Conservation (phyloP, 2,797 vertebrate genomes). For the Pantherophis vulpinus region DNA sequence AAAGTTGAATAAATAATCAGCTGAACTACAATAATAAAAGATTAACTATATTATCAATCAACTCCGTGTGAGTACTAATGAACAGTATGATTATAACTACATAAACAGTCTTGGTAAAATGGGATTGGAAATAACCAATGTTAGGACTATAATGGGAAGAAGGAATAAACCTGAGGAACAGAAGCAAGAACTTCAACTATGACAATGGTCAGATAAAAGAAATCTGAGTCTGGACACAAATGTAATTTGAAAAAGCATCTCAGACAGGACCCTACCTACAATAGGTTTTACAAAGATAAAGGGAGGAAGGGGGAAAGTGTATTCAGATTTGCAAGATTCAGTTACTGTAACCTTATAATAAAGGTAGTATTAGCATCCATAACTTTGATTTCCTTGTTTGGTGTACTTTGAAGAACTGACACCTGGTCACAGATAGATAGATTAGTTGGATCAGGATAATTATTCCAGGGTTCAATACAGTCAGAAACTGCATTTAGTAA, state of each 20-base stretch:
- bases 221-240: background rate
- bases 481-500: background rate
- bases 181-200: background rate
- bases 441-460: too few relatives aligned
- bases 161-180: background rate
- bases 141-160: background rate
- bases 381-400: background rate
- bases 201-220: background rate
- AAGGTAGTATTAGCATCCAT: background rate
- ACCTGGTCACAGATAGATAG: background rate
- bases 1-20: background rate
- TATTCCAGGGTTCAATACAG: background rate
- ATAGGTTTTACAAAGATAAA: background rate
- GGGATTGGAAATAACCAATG: background rate
- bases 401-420: background rate
- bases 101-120: background rate
- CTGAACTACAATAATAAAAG: background rate
- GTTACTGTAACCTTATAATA: background rate
- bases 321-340: background rate
- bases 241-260: background rate
- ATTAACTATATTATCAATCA: background rate
- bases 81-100: background rate
- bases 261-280: background rate
- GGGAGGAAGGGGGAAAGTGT: background rate
- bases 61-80: background rate